phyloP scores from a whole-genome alignment of 1,140 invertebrate genomes.

The Papilio helenus region DNA sequence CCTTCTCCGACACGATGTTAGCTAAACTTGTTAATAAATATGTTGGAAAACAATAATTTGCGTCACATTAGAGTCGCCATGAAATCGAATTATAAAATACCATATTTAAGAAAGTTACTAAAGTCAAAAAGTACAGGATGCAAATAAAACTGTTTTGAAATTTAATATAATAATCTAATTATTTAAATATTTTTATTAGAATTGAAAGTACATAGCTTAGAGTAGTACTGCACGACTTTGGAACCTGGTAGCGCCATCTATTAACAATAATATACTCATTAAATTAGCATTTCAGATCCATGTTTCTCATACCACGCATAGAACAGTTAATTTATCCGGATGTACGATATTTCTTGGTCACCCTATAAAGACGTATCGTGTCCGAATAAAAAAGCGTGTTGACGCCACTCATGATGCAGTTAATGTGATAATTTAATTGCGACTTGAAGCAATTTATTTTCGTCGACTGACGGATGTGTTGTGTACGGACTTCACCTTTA shows the following conservation, averaged over 20 bases:
- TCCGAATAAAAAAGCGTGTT: conserved; percentile 18
- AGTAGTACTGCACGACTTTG: no score
- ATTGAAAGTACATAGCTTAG: no score
- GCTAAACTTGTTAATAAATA: neutral
- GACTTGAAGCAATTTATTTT: conserved; percentile 15
- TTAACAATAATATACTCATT: no score
- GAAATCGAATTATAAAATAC: neutral
- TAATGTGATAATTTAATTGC: conserved; percentile 26
- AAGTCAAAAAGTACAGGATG: no score
- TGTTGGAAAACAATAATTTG: conserved; percentile 15
- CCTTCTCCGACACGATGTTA: neutral
- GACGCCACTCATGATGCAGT: conserved; percentile 19
- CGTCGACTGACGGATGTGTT: neutral
- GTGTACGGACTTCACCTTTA: neutral
- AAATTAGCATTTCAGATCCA: neutral
- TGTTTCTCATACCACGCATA: neutral
- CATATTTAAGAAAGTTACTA: no score
- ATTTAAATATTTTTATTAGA: no score
- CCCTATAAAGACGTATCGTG: neutral
- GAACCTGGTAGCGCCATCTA: no score
- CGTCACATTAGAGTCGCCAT: conserved; percentile 14
- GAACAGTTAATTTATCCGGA: neutral
- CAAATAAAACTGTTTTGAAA: no score
- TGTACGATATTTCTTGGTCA: neutral
- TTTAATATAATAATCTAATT: no score